Base-by-base conservation (phyloP, 2,888 invertebrate genomes). In the Athalia circularis region DNA sequence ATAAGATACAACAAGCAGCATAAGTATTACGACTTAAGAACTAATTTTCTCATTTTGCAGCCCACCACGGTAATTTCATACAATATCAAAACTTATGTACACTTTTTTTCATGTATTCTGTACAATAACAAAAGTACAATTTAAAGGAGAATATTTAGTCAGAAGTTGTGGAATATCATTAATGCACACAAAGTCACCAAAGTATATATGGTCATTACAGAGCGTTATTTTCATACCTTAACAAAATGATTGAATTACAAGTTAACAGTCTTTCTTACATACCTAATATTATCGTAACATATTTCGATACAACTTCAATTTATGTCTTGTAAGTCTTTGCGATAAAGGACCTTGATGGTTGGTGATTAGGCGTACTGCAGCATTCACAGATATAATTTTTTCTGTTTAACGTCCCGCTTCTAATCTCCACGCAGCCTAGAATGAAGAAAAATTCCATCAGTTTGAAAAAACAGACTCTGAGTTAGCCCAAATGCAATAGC, bases 391-490 rank as follows among this genome's bases (percentile, higher is more conserved):
- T 85, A 81, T 89, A 90, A 84, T 87, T 88, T 87, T 88, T 89
- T 85, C 85, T 85, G 83, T 90, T 88, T 84, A 88, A 85, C 83
- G 78, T 82, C 83, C 83, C 65, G 79, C 85, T 87, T 86, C 88
- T 89, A 87, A 84, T 88, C 87, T 89, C 89, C 89, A 88, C 89
- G 88, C 89, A 89, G 50, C 85, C 89, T 89, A 84, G 65, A 85
- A 85, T 47, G 29, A 43, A 48, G 62, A 47, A 72, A 9, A 9
- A 74, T 47, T 45, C 59, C 29, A 54, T 54, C 52, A 65, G 15
- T 64, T 47, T 15, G 29, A 0, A 54, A 59, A 59, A 13, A 61
- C 11, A 15, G 15, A 9, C 6, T 52, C 6, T 11, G 15, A 13
- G 13, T 11, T 52, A 48, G 48, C 48, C n/a, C 59, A 57, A 72